Base-by-base conservation (phyloP, 2,113 vertebrate species). In the Diglossa brunneiventris region DNA sequence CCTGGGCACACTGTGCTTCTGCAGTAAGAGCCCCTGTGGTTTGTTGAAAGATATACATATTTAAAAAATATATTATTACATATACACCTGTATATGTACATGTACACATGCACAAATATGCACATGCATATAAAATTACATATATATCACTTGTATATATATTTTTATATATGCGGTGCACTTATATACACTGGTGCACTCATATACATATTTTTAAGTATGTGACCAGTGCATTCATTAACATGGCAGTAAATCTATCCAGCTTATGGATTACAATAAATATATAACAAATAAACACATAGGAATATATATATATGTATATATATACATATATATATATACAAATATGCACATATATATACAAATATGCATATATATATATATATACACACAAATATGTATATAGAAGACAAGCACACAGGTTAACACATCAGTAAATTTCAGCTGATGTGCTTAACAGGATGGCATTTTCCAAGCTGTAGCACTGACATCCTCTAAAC, bases 301-400 rank as follows among this genome's bases (percentile, higher is more conserved):
- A 21, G 3, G 24, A 44, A 19, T 41, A 41, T 35, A 53, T 9
- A 56, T 15, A 24, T 0, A 18, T 2, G n/a, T n/a, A 69, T 14
- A 42, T 42, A 42, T 5, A 55, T 2, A 39, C 5, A 35, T 4
- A 55, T 42, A 42, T 17, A 16, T 8, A 7, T 5, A 17, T 3
- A 20, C 7, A 20, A 30, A 39, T 39, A 52, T 7, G 46, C 11
- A 18, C 2, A 24, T 3, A 23, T 12, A 24, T 7, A 47, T 22
- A 55, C 12, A 15, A 2, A 24, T 1, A 24, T 1, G 27, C 14
- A 27, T 2, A 21, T 1, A 35, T 3, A 20, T 11, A 15, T 3
- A 22, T 0, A 16, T 1, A 33, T 2, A 26, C 0, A 18, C 7
- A 69, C 8, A 62, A 30, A 18, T 16, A 15, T 9, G 9, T 4